Base-by-base conservation (phyloP, 2,888 invertebrate genomes). In the Dexiosoma caninum region DNA sequence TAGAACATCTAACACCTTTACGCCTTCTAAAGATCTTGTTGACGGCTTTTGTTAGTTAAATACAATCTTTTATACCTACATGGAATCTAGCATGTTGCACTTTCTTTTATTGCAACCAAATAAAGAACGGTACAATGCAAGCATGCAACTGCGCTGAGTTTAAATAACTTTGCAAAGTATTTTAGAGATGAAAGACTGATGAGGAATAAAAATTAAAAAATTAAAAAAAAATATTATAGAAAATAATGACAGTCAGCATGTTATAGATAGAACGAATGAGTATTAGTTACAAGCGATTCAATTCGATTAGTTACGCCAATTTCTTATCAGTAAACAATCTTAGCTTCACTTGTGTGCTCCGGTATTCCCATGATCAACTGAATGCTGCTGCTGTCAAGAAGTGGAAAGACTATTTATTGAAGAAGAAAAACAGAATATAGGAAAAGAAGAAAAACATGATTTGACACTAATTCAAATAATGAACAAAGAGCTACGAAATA, bases 251-350 rank as follows among this genome's bases (percentile, higher is more conserved):
- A 14, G 27, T 21, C 21, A 72, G 40, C 40, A 35, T 30, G 40
- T 49, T 69, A 32, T 70, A 71, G 35, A 23, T 51, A 53, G 40
- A 42, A 59, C 37, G 19, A 44, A 35, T 32, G 27, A 42, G 78
- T 72, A 67, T 81, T 60, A 78, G 70, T 81, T 77, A 72, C 76
- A 80, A 66, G 76, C 80, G 80, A 70, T 70, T 77, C 80, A 80
- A 74, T 80, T 80, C 35, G 51, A 80, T 80, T 77, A 64, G 82
- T 78, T 80, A 72, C 77, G 70, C 76, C 80, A 80, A 82, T 80
- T 74, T 66, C 77, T 66, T 80, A 82, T 80, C 77, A 51, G 70
- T 71, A 77, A 66, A 77, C 76, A 82, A 77, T 70, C 64, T 70
- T 67, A 23, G 19, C 57, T 75, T 12, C 27, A 74, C n/a, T 30